Percentiles rank a stretch among this genome's conserved stretches.
Evolutionary conservation across 2,888 invertebrate genomes (phyloP).

Genomic region (Entomobrya multifasciata): DNA sequence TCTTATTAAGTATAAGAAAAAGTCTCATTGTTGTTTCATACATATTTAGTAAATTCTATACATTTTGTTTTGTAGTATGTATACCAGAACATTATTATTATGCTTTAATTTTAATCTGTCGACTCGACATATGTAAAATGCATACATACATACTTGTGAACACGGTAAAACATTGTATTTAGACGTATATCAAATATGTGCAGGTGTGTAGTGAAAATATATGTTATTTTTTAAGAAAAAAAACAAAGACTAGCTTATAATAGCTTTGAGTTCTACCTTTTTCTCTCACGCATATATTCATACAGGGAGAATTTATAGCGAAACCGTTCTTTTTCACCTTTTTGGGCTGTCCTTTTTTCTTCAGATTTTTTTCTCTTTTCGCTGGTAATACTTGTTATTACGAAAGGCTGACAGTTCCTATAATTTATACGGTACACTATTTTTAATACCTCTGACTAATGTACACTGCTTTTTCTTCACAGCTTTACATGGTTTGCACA

Average conservation of each 20-base stretch:
- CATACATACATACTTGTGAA: too few species aligned
- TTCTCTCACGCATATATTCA: neutral
- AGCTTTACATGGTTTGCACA: neutral
- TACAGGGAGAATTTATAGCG: slow-evolving; percentile 38
- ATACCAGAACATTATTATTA: slow-evolving; percentile 11
- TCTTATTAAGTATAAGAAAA: neutral
- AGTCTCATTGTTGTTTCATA: too few species aligned
- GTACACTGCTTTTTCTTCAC: neutral
- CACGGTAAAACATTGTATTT: too few species aligned
- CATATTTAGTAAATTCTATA: too few species aligned
- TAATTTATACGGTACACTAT: slow-evolving; percentile 61
- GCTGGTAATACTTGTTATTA: slow-evolving; percentile 57
- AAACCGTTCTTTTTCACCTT: slow-evolving; percentile 22
- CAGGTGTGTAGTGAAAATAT: too few species aligned
- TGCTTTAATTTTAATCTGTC: too few species aligned
- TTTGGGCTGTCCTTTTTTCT: slow-evolving; percentile 43
- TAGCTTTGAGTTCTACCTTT: slow-evolving; percentile 11
- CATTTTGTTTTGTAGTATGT: too few species aligned
- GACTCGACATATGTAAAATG: neutral
- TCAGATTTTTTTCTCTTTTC: slow-evolving; percentile 46
- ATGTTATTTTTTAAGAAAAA: too few species aligned
- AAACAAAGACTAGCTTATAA: slow-evolving; percentile 48
- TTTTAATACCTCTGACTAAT: slow-evolving; percentile 23
- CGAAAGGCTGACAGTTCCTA: slow-evolving; percentile 62
- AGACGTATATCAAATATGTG: too few species aligned